Evolutionary conservation across 2,113 vertebrate genomes (phyloP), one percentile per base, ranked within the genome.

Genomic region (Labrus mixtus): DNA sequence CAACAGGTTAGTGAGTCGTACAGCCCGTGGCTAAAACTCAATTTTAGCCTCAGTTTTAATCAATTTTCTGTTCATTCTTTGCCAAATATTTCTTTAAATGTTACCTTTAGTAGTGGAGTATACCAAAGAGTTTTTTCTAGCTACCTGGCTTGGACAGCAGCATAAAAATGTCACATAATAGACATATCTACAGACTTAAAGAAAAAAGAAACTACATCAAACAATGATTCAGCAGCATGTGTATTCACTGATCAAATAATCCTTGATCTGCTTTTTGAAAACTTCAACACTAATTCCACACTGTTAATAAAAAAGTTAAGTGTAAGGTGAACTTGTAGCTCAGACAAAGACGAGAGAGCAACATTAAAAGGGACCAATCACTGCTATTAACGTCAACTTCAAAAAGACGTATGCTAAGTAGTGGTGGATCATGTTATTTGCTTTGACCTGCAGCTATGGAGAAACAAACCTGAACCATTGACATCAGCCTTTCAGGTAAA

Each of bases 391-490:
- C 29, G 6, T 33, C 29, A 17, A 48, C 46, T 48, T 48, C 19
- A 48, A 48, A 17, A 48, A 48, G 46, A 48, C 15, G 6, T n/a
- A 20, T 23, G 46, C 8, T 10, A 46, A 25, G 66, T 73, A 74
- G 66, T 68, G 17, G 58, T 17, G 68, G 29, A n/a, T 62, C 1
- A 5, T 7, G 57, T 54, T 4, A 22, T 67, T 67, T 33, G 46
- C 66, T 77, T 54, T 41, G 66, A 20, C 68, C 25, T 20, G 33
- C n/a, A n/a, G 73, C 55, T 51, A 84, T 81, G 74, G 64, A 84
- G 62, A 71, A 41, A 48, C 62, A 83, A 69, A 73, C 71, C 54
- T 84, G 60, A 41, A 39, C 29, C 56, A 84, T 85, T 83, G 76
- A 43, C 17, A 0, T 23, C 48, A 82, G 66, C 39, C 36, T 87